Conservation (phyloP, 1,140 invertebrate species). For the Zaprionus vittiger region DNA sequence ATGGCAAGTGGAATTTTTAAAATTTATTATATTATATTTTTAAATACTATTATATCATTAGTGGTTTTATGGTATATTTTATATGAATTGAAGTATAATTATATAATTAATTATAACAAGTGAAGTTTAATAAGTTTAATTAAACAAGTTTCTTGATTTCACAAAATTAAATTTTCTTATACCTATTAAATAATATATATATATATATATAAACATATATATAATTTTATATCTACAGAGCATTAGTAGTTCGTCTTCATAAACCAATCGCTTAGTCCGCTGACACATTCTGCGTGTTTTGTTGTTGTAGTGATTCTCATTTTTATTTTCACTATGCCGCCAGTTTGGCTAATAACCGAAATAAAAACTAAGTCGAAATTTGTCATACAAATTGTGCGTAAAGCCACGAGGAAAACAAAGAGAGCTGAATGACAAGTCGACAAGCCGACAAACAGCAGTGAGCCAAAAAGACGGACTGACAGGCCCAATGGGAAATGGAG, state of each 20-base stretch:
- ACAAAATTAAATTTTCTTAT: too few relatives aligned
- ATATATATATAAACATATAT: too few relatives aligned
- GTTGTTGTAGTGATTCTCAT: constrained; percentile 18
- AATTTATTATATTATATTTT: too few relatives aligned
- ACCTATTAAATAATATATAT: too few relatives aligned
- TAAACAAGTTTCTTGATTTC: too few relatives aligned
- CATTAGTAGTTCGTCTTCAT: constrained; percentile 8
- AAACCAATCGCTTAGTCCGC: not conserved
- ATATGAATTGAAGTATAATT: too few relatives aligned
- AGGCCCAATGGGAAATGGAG: constrained; percentile 13
- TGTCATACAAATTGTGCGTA: constrained; percentile 35
- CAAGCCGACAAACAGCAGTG: constrained; percentile 1
- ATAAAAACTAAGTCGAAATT: constrained; percentile 52
- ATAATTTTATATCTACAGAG: not conserved
- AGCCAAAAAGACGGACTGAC: constrained; percentile 1
- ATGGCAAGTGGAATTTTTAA: not conserved
- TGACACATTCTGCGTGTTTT: constrained; percentile 36
- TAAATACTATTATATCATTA: not conserved
- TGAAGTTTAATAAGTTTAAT: too few relatives aligned
- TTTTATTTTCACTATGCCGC: constrained; percentile 55
- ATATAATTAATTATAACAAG: too few relatives aligned
- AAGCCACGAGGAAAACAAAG: constrained; percentile 21
- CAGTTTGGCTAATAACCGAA: constrained; percentile 63
- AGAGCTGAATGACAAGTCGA: not conserved
- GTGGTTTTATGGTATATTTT: not conserved